phyloP scores from a whole-genome alignment of 2,888 invertebrate species.

The Mesorhabditis belari region DNA sequence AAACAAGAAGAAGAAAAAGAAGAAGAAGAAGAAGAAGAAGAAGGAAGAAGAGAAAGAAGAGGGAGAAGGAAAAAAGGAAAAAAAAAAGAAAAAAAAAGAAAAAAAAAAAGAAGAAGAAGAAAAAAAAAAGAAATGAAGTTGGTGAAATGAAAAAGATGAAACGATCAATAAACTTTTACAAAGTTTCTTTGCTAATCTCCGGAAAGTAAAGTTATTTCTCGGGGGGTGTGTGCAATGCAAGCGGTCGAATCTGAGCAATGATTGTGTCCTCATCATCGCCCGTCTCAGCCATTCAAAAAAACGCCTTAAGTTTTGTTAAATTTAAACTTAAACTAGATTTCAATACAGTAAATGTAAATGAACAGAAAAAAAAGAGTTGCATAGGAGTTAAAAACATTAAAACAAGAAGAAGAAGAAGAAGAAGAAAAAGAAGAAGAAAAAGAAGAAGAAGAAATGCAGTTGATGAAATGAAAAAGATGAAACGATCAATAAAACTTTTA shows the following conservation, averaged over 20 bases:
- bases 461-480: background rate
- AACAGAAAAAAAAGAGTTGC: background rate
- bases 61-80: constrained; percentile 1
- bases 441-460: background rate
- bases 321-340: too few species aligned
- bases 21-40: background rate
- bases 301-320: too few species aligned
- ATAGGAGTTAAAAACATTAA: background rate
- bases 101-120: background rate
- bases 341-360: background rate
- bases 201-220: too few species aligned
- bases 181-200: too few species aligned
- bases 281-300: too few species aligned
- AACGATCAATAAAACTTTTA: constrained; percentile 2
- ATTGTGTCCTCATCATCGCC: too few species aligned
- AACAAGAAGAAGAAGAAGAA: too few species aligned
- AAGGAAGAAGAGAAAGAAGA: constrained; percentile 2
- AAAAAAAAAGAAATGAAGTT: constrained; percentile 2
- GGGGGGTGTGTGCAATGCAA: too few species aligned
- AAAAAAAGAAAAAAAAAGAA: constrained; percentile 1
- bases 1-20: background rate
- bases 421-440: background rate
- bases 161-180: constrained; percentile 3
- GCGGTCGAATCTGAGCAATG: too few species aligned
- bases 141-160: background rate